phyloP scores from a whole-genome alignment of 2,797 vertebrate species.

The Aeoliscus strigatus region DNA sequence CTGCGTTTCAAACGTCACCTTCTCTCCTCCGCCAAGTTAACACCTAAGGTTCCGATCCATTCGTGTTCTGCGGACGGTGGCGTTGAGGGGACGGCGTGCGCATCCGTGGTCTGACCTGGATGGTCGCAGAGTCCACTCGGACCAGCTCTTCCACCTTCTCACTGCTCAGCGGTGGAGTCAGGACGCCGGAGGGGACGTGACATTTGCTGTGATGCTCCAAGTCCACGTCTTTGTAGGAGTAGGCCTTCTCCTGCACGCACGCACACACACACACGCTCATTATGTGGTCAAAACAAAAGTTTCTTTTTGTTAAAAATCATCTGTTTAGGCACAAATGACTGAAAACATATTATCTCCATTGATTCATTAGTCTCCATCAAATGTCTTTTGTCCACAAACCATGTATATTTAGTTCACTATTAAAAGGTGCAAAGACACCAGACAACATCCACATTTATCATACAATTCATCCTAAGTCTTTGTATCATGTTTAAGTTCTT shows the following conservation, averaged over 20 bases:
- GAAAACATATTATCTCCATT: too few species aligned
- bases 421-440: too few species aligned
- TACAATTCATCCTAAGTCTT: too few species aligned
- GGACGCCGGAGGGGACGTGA: conserved; percentile 81
- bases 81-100: conserved; percentile 11
- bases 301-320: too few species aligned
- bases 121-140: neutral
- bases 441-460: too few species aligned
- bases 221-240: conserved; percentile 78
- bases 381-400: too few species aligned
- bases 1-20: conserved; percentile 2
- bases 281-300: too few species aligned
- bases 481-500: too few species aligned
- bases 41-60: neutral
- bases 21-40: neutral
- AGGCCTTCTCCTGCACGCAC: conserved; percentile 80
- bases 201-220: conserved; percentile 75
- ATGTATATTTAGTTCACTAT: too few species aligned
- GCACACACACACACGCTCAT: neutral
- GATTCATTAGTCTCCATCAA: too few species aligned
- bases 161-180: conserved; percentile 90
- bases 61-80: neutral
- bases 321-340: too few species aligned
- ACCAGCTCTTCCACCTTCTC: conserved; percentile 74
- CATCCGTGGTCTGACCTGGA: conserved; percentile 48